Conservation (phyloP, 2,888 invertebrate genomes). For the Cataglyphis albicans region DNA sequence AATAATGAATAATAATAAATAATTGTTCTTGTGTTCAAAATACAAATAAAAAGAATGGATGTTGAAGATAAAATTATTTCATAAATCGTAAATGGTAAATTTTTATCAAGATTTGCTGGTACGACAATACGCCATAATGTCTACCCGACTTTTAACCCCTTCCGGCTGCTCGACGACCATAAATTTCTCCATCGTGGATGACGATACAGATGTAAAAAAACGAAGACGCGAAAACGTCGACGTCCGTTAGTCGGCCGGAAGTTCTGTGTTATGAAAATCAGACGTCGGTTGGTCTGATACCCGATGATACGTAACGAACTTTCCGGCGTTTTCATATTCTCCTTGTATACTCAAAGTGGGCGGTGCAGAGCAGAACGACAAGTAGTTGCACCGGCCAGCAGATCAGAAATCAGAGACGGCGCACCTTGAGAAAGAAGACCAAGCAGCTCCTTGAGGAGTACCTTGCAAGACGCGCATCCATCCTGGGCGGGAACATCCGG, state of each 20-base stretch:
- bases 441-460: constrained; percentile 74
- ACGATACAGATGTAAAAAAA: neutral
- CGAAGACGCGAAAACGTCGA: constrained; percentile 40
- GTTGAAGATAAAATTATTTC: neutral
- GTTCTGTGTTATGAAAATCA: constrained; percentile 84
- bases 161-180: neutral
- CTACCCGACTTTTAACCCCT: constrained; percentile 39
- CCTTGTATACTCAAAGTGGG: constrained; percentile 59
- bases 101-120: neutral
- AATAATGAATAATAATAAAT: no score
- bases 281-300: constrained; percentile 71
- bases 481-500: constrained; percentile 86
- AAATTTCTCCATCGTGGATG: constrained; percentile 25
- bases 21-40: no score
- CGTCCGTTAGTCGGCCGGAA: constrained; percentile 85
- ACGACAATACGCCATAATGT: neutral
- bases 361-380: constrained; percentile 77
- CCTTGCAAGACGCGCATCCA: constrained; percentile 81
- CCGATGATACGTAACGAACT: constrained; percentile 77
- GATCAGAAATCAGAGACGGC: constrained; percentile 85
- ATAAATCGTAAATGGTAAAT: neutral
- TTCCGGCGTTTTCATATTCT: constrained; percentile 60
- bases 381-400: constrained; percentile 84
- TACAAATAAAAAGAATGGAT: neutral
- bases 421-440: constrained; percentile 71